Percentiles rank a stretch among this genome's conserved stretches.
phyloP scores from a whole-genome alignment of 2,888 invertebrate species.

The Rhorus exstirpatorius region DNA sequence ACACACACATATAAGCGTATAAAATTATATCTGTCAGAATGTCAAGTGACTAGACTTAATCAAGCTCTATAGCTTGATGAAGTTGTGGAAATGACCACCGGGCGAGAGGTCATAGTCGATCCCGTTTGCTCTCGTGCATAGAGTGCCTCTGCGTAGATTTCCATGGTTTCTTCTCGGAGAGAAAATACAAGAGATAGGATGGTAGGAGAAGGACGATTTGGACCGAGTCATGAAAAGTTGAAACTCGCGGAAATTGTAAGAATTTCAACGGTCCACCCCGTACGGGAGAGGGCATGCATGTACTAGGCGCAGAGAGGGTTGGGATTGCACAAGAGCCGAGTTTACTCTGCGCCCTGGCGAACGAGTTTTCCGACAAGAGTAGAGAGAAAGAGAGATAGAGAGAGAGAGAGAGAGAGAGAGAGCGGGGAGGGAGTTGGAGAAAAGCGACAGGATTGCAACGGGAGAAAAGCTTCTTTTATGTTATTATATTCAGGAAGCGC shows the following conservation, averaged over 20 bases:
- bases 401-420: slow-evolving; percentile 51
- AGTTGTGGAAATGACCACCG: slow-evolving; percentile 64
- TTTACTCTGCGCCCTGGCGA: slow-evolving; percentile 53
- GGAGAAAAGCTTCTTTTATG: slow-evolving; percentile 67
- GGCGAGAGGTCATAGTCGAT: slow-evolving; percentile 39
- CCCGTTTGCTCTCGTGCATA: slow-evolving; percentile 7
- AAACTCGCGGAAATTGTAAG: slow-evolving; percentile 82
- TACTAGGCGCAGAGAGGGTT: slow-evolving; percentile 24
- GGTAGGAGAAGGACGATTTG: slow-evolving; percentile 75
- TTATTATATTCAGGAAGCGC: slow-evolving; percentile 63
- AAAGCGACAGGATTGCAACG: slow-evolving; percentile 59
- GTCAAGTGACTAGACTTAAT: slow-evolving; percentile 63
- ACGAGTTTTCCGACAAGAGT: slow-evolving; percentile 25
- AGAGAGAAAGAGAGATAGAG: slow-evolving; percentile 53
- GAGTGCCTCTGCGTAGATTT: slow-evolving; percentile 20
- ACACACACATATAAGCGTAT: slow-evolving; percentile 21
- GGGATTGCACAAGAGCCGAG: slow-evolving; percentile 46
- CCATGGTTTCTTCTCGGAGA: slow-evolving; percentile 37
- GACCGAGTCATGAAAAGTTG: slow-evolving; percentile 84
- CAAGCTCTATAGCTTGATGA: slow-evolving; percentile 41
- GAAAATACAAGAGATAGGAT: slow-evolving; percentile 50
- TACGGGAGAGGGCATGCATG: slow-evolving; percentile 48
- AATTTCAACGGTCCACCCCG: slow-evolving; percentile 72
- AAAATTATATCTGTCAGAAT: slow-evolving; percentile 72
- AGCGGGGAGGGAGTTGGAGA: slow-evolving; percentile 45